A percentile compares a stretch with the other conserved stretches of the same genome.
These are phyloP conservation scores for Perdita meconis DNA, from an alignment of 2,888 invertebrate genomes.

Conservation along the genomic window DNA sequence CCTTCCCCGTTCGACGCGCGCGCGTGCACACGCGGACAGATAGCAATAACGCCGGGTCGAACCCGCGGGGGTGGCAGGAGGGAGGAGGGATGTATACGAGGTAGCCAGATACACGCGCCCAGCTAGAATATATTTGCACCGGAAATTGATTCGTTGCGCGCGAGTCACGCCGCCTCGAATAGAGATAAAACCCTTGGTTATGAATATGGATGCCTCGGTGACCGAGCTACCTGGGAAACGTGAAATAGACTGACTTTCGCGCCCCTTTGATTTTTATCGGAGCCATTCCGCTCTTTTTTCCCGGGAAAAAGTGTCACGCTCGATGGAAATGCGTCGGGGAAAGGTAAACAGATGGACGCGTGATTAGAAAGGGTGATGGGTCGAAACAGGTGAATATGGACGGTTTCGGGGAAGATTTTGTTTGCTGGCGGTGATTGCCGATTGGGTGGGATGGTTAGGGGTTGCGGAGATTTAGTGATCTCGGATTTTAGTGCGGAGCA, in stretches of 20 bases:
- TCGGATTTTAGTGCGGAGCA: no score
- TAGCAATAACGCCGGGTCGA: slow-evolving; percentile 8
- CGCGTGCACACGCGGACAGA: slow-evolving; percentile 7
- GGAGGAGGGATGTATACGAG: slow-evolving; percentile 16
- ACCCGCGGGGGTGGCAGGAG: slow-evolving; percentile 11
- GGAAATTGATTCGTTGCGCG: slow-evolving; percentile 51
- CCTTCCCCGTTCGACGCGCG: slow-evolving; percentile 41
- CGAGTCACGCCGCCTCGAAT: slow-evolving; percentile 28
- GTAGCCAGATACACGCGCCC: slow-evolving; percentile 27
- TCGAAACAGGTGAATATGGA: not conserved
- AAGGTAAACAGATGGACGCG: slow-evolving; percentile 28
- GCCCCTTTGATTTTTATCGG: slow-evolving; percentile 31
- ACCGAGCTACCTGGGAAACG: slow-evolving; percentile 1
- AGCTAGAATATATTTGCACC: slow-evolving; percentile 19
- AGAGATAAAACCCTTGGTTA: slow-evolving; percentile 36
- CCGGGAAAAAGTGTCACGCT: slow-evolving; percentile 16
- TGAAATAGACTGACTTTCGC: not conserved
- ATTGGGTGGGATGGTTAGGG: no score
- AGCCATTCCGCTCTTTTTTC: not conserved
- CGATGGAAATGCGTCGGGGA: slow-evolving; percentile 9
- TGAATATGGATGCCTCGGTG: slow-evolving; percentile 40
- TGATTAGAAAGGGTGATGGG: slow-evolving; percentile 36
- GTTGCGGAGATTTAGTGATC: no score
- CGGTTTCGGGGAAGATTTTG: not conserved
- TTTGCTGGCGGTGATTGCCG: not conserved